phyloP scores from a whole-genome alignment of 1,140 invertebrate species.

The Gryon sp. region DNA sequence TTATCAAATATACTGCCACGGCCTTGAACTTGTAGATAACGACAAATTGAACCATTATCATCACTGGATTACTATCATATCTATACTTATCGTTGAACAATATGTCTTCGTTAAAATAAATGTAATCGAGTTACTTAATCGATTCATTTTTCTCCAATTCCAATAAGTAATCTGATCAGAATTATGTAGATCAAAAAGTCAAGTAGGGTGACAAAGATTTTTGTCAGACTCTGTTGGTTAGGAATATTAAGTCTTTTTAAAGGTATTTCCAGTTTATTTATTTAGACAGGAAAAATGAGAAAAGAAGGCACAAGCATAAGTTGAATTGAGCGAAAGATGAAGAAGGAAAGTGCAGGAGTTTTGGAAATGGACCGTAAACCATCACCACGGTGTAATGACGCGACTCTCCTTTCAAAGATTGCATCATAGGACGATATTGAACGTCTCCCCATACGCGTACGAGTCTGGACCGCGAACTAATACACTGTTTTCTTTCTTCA shows the following conservation, averaged over 20 bases:
- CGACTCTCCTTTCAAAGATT: conserved; percentile 80
- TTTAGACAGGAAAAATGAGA: conserved; percentile 39
- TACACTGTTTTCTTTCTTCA: conserved; percentile 48
- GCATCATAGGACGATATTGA: conserved; percentile 77
- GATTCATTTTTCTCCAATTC: too few relatives aligned
- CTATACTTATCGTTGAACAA: too few relatives aligned
- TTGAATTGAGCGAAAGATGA: conserved; percentile 23
- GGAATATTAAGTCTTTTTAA: too few relatives aligned
- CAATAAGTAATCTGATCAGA: too few relatives aligned
- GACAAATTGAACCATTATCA: conserved; percentile 46
- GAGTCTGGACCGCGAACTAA: conserved; percentile 10
- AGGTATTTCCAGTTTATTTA: too few relatives aligned
- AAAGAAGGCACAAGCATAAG: conserved; percentile 56
- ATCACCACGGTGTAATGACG: conserved; percentile 78
- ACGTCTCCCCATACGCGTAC: conserved; percentile 57
- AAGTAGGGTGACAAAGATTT: too few relatives aligned
- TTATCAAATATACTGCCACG: conserved; percentile 35
- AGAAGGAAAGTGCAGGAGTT: conserved; percentile 60
- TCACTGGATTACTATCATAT: conserved; percentile 14
- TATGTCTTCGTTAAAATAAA: too few relatives aligned
- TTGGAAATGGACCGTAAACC: conserved; percentile 78
- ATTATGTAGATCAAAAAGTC: too few relatives aligned
- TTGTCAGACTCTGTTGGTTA: too few relatives aligned
- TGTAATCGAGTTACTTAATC: conserved; percentile 74
- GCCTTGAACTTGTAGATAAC: conserved; percentile 59